Evolutionary conservation across 2,113 vertebrate species (phyloP).

Genomic region (Barbus barbus): DNA sequence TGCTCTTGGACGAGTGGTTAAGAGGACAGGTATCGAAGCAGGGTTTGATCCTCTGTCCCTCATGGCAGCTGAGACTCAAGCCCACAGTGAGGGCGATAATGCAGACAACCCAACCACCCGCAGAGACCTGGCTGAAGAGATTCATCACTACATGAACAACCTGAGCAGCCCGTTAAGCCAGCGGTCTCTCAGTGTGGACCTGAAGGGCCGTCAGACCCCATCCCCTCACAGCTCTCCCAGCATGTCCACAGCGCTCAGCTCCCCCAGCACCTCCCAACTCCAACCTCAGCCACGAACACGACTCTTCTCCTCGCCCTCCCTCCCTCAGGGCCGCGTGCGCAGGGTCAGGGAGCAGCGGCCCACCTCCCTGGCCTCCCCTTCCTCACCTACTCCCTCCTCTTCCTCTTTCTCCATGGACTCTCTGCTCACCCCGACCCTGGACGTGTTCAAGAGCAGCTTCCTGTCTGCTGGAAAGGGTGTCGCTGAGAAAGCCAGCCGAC

Average conservation of each 20-base stretch:
- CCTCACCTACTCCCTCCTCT: conserved; percentile 83
- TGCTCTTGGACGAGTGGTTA: conserved; percentile 54
- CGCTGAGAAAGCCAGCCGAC: conserved; percentile 94
- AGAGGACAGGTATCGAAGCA: conserved; percentile 82
- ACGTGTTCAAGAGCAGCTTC: conserved; percentile 92
- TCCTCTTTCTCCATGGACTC: conserved; percentile 91
- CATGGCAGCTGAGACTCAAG: conserved; percentile 77
- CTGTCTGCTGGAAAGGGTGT: conserved; percentile 95
- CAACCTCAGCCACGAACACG: conserved; percentile 78
- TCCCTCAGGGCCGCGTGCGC: conserved; percentile 79
- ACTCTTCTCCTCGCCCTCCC: conserved; percentile 87
- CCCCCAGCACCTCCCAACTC: conserved; percentile 56
- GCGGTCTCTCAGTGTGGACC: conserved; percentile 82
- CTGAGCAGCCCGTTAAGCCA: conserved; percentile 87
- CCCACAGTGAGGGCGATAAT: conserved; percentile 64
- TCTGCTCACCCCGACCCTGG: conserved; percentile 88
- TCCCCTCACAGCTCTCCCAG: conserved; percentile 78
- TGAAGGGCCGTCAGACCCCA: conserved; percentile 74
- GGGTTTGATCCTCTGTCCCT: conserved; percentile 92
- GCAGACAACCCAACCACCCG: conserved; percentile 76
- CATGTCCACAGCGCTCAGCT: conserved; percentile 53
- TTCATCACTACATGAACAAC: conserved; percentile 91
- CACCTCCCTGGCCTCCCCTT: conserved; percentile 78
- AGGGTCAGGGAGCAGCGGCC: conserved; percentile 72
- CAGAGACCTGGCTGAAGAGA: conserved; percentile 89